Percentiles rank a stretch among this genome's conserved stretches.
These are phyloP conservation scores for Polydrusus tereticollis DNA, from an alignment of 2,888 invertebrate genomes.

Conservation along the genomic window DNA sequence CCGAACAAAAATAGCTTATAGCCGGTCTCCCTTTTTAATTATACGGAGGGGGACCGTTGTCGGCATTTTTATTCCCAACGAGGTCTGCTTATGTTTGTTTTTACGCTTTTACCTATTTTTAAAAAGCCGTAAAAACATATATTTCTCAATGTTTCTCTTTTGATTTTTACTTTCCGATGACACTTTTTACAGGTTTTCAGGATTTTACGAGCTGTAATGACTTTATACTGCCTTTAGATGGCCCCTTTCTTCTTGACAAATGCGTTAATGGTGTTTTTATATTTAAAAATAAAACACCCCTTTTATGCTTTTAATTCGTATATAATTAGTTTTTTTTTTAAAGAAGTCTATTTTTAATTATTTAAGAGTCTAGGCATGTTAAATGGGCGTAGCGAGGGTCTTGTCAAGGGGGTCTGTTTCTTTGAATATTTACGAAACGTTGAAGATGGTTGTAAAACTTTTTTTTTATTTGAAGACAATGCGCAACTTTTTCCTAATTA, in stretches of 20 bases:
- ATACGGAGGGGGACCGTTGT: constrained; percentile 11
- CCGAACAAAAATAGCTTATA: constrained; percentile 19
- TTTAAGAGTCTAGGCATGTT: no score
- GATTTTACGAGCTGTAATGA: constrained; percentile 32
- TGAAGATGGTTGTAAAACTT: no score
- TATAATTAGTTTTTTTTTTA: constrained; percentile 12
- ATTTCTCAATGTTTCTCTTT: constrained; percentile 26
- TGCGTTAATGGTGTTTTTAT: constrained; percentile 35
- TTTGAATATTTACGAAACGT: no score
- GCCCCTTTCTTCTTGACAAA: constrained; percentile 26
- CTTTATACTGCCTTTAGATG: constrained; percentile 33
- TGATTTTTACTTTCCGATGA: constrained; percentile 34
- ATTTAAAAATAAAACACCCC: constrained; percentile 18
- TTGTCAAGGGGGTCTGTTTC: no score
- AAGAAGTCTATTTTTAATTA: background rate
- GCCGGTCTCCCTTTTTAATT: constrained; percentile 23
- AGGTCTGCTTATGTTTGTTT: constrained; percentile 32
- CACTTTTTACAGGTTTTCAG: constrained; percentile 29
- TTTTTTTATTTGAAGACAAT: no score
- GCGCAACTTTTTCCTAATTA: no score
- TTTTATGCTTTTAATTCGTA: background rate
- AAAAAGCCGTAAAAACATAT: constrained; percentile 41
- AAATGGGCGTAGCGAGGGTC: no score
- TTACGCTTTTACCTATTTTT: constrained; percentile 32
- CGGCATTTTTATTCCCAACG: constrained; percentile 28